Conservation (phyloP, 2,113 vertebrate species). For the Ranitomeya variabilis region DNA sequence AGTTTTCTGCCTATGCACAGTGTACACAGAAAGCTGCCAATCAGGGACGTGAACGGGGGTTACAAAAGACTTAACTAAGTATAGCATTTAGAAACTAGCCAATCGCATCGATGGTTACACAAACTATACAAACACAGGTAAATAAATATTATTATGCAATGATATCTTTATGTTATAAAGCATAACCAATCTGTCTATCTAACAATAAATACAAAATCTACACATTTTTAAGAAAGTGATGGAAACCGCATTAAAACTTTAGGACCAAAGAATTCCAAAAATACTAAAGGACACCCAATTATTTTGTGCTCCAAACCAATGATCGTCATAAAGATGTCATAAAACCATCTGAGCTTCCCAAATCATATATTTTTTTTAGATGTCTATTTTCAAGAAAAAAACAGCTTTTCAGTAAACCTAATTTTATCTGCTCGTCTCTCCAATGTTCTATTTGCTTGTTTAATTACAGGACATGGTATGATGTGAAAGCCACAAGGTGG, state of each 20-base stretch:
- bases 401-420: conserved; percentile 6
- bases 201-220: too few relatives aligned
- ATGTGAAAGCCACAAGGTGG: conserved; percentile 23
- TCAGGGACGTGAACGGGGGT: too few relatives aligned
- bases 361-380: background rate
- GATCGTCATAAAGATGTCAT: conserved; percentile 16
- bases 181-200: too few relatives aligned
- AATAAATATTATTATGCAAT: background rate
- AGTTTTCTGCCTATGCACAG: too few relatives aligned
- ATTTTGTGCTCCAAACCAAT: conserved; percentile 3
- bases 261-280: conserved; percentile 5
- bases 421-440: conserved; percentile 9
- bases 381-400: conserved; percentile 15
- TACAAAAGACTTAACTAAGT: too few relatives aligned
- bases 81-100: too few relatives aligned
- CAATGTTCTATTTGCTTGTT: conserved; percentile 23
- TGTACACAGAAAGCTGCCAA: too few relatives aligned
- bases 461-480: conserved; percentile 47
- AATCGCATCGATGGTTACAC: background rate
- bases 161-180: background rate
- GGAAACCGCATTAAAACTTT: background rate
- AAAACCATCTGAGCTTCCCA: conserved; percentile 6
- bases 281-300: conserved; percentile 1
- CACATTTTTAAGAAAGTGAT: background rate
- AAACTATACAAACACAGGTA: conserved; percentile 3